Evolutionary conservation across 2,888 invertebrate genomes (phyloP), one percentile per base, ranked within the genome.

Genomic region (Allacma fusca): DNA sequence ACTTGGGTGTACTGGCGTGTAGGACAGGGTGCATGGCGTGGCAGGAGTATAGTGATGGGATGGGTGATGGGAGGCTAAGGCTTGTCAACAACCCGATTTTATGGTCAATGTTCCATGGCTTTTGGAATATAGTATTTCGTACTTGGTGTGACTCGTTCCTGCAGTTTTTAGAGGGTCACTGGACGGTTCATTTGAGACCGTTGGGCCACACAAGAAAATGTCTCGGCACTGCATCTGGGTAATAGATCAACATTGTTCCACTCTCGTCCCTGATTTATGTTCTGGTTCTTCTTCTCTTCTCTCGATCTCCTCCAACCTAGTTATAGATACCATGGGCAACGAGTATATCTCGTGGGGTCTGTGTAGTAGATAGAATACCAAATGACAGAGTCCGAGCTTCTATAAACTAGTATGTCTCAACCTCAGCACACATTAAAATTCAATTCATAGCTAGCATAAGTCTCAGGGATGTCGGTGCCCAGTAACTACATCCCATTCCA

Each of bases 41-140:
- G 73, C 40, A 64, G 4, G 34, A 34, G 24, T 62, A 29, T 23
- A 34, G 62, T 73, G 62, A 62, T 73, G 62, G 57, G 71, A n/a
- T 50, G 71, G 71, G 67, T 67, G 68, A 68, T 40, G 68, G 68
- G 68, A 68, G 68, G 68, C 65, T 64, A 28, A 76, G 69, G 76
- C 64, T 71, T 76, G 76, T 76, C 71, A 71, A 76, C 76, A 76
- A 76, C 70, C 76, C 76, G 70, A 72, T 77, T 77, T 72, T 72
- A 77, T 65, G 71, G 40, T 76, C 70, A 71, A 71, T 73, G 73
- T 73, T 73, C 71, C 73, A 64, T 73, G 59, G 73, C 34, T 44
- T 40, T 57, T 59, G 34, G 50, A 50, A 1, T 50, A 50, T 50
- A 28, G 23, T n/a, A 13, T 64, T 23, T 64, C 65, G 62, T 62